Percentiles rank a stretch among this genome's conserved stretches.
phyloP scores from a whole-genome alignment of 2,113 vertebrate genomes.

The Echinops telfairi region DNA sequence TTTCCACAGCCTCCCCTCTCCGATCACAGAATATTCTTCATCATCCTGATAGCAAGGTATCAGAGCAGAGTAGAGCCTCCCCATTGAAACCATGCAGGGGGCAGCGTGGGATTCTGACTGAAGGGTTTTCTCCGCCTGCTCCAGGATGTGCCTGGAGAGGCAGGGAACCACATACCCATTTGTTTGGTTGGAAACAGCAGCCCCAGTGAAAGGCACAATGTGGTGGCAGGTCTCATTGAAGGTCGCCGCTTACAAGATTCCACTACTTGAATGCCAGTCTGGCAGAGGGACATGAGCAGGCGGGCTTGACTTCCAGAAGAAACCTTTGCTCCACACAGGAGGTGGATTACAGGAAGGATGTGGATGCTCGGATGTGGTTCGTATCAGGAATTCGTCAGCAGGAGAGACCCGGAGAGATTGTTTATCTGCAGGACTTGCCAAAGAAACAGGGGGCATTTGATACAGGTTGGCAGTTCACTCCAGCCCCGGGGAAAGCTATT shows the following conservation, averaged over 20 bases:
- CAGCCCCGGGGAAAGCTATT: neutral
- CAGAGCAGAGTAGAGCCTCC: neutral
- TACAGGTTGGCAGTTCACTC: neutral
- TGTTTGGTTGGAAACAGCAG: constrained; percentile 64
- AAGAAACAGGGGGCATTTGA: constrained; percentile 38
- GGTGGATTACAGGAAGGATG: constrained; percentile 86
- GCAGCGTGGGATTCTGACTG: neutral
- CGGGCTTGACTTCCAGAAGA: constrained; percentile 68
- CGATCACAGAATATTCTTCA: neutral
- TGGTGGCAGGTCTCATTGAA: constrained; percentile 21
- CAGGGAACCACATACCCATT: neutral
- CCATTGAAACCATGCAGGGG: neutral
- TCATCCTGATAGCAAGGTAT: neutral
- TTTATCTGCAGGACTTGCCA: constrained; percentile 63
- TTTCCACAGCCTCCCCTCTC: neutral
- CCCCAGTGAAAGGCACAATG: neutral
- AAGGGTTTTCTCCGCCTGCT: constrained; percentile 44
- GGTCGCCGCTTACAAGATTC: constrained; percentile 56
- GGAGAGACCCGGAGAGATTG: constrained; percentile 70
- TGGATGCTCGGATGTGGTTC: constrained; percentile 75
- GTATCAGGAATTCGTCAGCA: constrained; percentile 82
- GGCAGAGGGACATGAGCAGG: constrained; percentile 48
- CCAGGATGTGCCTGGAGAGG: constrained; percentile 59
- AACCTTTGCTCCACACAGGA: constrained; percentile 80
- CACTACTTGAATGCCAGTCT: constrained; percentile 73